Conservation (phyloP, 2,113 vertebrate species). For the Rhagologus leucostigma region DNA sequence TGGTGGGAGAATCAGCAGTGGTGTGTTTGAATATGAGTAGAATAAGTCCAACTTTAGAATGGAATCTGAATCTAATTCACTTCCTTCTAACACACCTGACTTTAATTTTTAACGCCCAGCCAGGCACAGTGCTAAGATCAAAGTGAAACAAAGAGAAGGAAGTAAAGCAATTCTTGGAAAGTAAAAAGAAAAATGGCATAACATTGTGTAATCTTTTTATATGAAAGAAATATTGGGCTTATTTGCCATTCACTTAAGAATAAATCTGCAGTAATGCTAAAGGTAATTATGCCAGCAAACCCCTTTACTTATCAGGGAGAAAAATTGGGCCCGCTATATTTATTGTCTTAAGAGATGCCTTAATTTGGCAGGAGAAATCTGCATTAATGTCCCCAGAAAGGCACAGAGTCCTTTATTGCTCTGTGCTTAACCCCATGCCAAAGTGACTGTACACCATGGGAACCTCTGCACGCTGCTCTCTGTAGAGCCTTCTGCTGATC, state of each 20-base stretch:
- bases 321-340: not conserved
- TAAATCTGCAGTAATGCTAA: not conserved
- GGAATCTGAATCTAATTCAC: slow-evolving; percentile 52
- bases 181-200: slow-evolving; percentile 19
- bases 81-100: slow-evolving; percentile 51
- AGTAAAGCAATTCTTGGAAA: slow-evolving; percentile 10
- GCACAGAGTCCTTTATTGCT: not conserved
- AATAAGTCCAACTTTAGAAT: slow-evolving; percentile 26
- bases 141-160: slow-evolving; percentile 5
- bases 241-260: not conserved
- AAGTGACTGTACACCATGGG: not conserved
- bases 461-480: accelerated
- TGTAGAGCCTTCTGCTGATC: not conserved
- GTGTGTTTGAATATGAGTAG: slow-evolving; percentile 12
- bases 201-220: not conserved
- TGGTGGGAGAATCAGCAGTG: slow-evolving; percentile 30
- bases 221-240: not conserved
- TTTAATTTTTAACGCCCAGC: slow-evolving; percentile 51
- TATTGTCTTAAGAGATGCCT: not conserved
- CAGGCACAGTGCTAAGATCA: slow-evolving; percentile 37
- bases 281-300: not conserved
- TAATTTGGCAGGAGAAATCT: not conserved
- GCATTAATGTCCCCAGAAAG: not conserved
- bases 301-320: not conserved
- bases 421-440: not conserved